phyloP scores from a whole-genome alignment of 2,113 vertebrate genomes.

The Candoia aspera region DNA sequence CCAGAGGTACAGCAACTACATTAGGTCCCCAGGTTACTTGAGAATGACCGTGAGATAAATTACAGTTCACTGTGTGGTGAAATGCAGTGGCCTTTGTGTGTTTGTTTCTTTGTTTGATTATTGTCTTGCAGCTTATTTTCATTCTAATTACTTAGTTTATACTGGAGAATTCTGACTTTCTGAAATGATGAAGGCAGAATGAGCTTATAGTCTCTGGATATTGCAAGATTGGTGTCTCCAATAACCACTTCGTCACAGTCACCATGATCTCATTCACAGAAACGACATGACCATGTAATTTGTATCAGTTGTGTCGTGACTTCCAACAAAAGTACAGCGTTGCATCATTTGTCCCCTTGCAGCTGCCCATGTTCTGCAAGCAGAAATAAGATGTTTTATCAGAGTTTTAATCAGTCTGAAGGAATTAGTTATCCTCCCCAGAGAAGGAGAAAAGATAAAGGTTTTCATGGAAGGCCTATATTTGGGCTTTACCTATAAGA shows the following conservation, averaged over 20 bases:
- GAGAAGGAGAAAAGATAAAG: neutral
- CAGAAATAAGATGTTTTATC: neutral
- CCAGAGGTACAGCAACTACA: neutral
- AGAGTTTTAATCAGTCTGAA: neutral
- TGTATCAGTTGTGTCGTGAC: too few species aligned
- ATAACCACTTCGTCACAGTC: too few species aligned
- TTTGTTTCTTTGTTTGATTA: neutral
- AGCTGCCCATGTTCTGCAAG: neutral
- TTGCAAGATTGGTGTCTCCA: neutral
- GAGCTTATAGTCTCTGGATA: neutral
- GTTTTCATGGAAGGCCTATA: neutral
- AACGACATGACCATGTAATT: too few species aligned
- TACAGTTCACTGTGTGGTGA: neutral
- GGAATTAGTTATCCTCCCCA: too few species aligned
- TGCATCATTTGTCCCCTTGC: too few species aligned
- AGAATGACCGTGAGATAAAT: neutral
- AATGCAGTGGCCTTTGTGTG: too few species aligned
- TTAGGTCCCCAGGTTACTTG: neutral
- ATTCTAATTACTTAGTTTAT: neutral
- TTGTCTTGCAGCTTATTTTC: neutral
- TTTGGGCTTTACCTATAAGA: neutral
- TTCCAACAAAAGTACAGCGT: too few species aligned
- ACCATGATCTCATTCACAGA: too few species aligned
- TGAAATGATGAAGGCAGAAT: neutral
- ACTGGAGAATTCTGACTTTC: neutral